Percentiles rank a stretch among this genome's conserved stretches.
Evolutionary conservation across 2,797 vertebrate genomes (phyloP).

Genomic region (Enteromius argenteus): DNA sequence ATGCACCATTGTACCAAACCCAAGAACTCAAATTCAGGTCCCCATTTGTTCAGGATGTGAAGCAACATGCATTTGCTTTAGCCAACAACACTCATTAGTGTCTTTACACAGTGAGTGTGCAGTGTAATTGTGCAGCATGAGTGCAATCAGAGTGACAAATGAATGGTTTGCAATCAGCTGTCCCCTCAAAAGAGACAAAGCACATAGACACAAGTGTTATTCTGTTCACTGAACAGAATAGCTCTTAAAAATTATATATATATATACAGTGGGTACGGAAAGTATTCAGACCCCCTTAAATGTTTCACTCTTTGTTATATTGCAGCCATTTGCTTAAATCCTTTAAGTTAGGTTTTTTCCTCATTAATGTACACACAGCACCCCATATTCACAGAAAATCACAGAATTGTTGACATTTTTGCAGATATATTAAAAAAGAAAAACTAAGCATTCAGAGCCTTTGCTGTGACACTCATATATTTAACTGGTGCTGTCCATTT

Average conservation of each 20-base stretch:
- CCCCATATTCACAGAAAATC: too few species aligned
- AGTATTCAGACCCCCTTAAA: too few species aligned
- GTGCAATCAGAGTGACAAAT: neutral
- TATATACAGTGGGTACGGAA: too few species aligned
- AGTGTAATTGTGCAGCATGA: neutral
- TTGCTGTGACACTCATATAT: too few species aligned
- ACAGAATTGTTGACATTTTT: too few species aligned
- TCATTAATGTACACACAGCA: too few species aligned
- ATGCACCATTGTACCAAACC: neutral
- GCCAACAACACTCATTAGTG: neutral
- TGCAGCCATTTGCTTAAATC: too few species aligned
- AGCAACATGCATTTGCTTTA: neutral
- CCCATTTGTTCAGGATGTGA: neutral
- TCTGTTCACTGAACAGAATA: neutral
- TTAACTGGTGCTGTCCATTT: too few species aligned
- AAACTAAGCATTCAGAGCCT: too few species aligned
- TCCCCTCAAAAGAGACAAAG: neutral
- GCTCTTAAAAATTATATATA: neutral
- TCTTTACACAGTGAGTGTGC: neutral
- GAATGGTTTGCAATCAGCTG: slow-evolving; percentile 5
- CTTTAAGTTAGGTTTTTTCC: too few species aligned
- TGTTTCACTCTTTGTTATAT: too few species aligned
- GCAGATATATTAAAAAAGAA: too few species aligned
- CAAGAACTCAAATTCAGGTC: neutral
- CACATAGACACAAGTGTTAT: neutral